These are phyloP conservation scores for Anarrhichthys ocellatus DNA, from an alignment of 2,113 vertebrate species.

Conservation along the genomic window DNA sequence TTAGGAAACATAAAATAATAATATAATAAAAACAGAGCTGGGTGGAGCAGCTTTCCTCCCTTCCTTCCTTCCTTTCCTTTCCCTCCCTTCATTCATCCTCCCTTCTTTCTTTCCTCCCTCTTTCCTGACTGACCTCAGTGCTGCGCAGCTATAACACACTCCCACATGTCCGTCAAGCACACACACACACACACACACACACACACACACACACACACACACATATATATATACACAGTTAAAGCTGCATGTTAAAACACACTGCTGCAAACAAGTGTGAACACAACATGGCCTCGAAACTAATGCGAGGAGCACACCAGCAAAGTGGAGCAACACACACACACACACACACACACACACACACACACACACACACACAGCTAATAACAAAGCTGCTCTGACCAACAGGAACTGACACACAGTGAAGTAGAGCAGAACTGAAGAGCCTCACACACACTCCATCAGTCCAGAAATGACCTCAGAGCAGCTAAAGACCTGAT, in stretches of 20 bases:
- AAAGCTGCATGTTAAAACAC: conserved; percentile 14
- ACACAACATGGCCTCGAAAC: conserved; percentile 42
- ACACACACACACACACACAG: conserved; percentile 22
- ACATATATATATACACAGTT: no score
- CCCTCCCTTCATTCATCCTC: not conserved
- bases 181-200: conserved; percentile 38
- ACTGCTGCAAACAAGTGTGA: conserved; percentile 34
- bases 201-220: conserved; percentile 12
- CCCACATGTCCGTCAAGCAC: conserved; percentile 63
- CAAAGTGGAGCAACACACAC: conserved; percentile 44
- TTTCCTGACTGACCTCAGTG: conserved; percentile 59
- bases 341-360: conserved; percentile 21
- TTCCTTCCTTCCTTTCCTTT: not conserved
- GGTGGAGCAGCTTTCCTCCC: conserved; percentile 49
- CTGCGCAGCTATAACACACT: conserved; percentile 58
- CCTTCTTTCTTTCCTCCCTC: conserved; percentile 1
- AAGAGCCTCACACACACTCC: not conserved
- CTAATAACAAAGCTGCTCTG: conserved; percentile 49
- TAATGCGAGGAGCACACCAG: conserved; percentile 8
- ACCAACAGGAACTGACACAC: conserved; percentile 45
- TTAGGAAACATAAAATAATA: conserved; percentile 16
- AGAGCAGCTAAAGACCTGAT: not conserved
- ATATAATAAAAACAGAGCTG: conserved; percentile 32
- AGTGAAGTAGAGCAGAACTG: conserved; percentile 67
- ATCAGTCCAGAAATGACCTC: conserved; percentile 14